A percentile compares a stretch with the other conserved stretches of the same genome.
Conservation (phyloP, 2,888 invertebrate genomes). For the Mechanitis mazaeus region DNA sequence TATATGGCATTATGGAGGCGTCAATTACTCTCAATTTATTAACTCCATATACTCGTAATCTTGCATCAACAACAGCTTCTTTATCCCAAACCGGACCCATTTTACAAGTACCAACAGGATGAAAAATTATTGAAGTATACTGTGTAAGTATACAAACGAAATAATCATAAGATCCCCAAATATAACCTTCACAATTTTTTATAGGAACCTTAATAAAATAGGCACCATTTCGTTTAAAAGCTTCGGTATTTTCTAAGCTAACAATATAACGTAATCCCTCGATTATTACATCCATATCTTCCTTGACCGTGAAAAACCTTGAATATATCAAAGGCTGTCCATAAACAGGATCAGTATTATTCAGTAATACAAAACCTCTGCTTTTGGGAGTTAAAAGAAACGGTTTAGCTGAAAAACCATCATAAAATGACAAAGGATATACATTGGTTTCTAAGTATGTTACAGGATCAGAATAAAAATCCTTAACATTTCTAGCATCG, state of each 20-base stretch:
- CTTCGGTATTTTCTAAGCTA: slow-evolving; percentile 77
- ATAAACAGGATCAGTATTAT: slow-evolving; percentile 81
- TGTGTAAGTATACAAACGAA: slow-evolving; percentile 79
- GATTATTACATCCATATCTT: slow-evolving; percentile 79
- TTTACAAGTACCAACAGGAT: slow-evolving; percentile 83
- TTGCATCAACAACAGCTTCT: slow-evolving; percentile 80
- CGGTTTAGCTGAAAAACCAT: slow-evolving; percentile 78
- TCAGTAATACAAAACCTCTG: slow-evolving; percentile 79
- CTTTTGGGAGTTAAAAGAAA: slow-evolving; percentile 80
- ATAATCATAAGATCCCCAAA: slow-evolving; percentile 80
- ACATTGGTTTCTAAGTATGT: slow-evolving; percentile 64
- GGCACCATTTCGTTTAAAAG: slow-evolving; percentile 77
- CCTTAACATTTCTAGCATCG: slow-evolving; percentile 75
- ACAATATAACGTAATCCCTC: slow-evolving; percentile 78
- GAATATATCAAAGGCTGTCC: slow-evolving; percentile 85
- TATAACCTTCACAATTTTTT: slow-evolving; percentile 72
- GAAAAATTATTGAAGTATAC: slow-evolving; percentile 83
- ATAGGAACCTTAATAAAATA: slow-evolving; percentile 73
- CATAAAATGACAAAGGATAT: slow-evolving; percentile 79
- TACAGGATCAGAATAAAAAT: slow-evolving; percentile 77
- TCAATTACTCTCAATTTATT: slow-evolving; percentile 80
- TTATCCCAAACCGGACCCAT: slow-evolving; percentile 81
- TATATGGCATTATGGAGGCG: slow-evolving; percentile 80
- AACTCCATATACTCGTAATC: slow-evolving; percentile 79
- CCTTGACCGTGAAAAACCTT: slow-evolving; percentile 79